Conservation (phyloP, 1,140 invertebrate genomes). For the Condylostylus longicornis region DNA sequence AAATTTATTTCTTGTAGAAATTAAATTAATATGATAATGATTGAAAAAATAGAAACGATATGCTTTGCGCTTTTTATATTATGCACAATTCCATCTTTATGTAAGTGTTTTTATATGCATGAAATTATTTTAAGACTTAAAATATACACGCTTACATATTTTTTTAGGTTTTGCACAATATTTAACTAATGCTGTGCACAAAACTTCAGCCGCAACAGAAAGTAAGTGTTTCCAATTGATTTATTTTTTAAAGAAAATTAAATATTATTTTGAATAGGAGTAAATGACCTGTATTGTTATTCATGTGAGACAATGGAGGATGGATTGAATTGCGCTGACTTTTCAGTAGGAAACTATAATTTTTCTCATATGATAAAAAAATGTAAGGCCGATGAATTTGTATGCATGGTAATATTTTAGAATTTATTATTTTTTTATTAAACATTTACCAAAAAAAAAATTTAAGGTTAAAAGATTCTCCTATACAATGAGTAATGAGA, state of each 20-base stretch:
- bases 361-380: conserved; percentile 47
- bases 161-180: conserved; percentile 22
- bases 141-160: too few species aligned
- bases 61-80: too few species aligned
- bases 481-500: conserved; percentile 65
- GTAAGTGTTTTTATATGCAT: too few species aligned
- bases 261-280: too few species aligned
- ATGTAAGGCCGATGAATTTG: conserved; percentile 55
- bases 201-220: conserved; percentile 56
- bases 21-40: too few species aligned
- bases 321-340: conserved; percentile 50
- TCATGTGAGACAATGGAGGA: conserved; percentile 59
- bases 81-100: too few species aligned
- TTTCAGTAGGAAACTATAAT: conserved; percentile 39
- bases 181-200: conserved; percentile 45
- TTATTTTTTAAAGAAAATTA: too few species aligned
- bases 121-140: too few species aligned
- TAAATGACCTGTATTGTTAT: conserved; percentile 65
- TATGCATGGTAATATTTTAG: conserved; percentile 50
- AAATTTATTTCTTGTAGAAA: not conserved
- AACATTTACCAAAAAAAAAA: not conserved
- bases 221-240: too few species aligned
- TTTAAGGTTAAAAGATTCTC: conserved; percentile 66
- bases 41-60: too few species aligned
- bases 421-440: not conserved